Evolutionary conservation across 37 sponge, comb jelly and placozoan species (phyloP), one percentile per base, ranked within the genome.

Genomic region (Theonella swinhoei): DNA sequence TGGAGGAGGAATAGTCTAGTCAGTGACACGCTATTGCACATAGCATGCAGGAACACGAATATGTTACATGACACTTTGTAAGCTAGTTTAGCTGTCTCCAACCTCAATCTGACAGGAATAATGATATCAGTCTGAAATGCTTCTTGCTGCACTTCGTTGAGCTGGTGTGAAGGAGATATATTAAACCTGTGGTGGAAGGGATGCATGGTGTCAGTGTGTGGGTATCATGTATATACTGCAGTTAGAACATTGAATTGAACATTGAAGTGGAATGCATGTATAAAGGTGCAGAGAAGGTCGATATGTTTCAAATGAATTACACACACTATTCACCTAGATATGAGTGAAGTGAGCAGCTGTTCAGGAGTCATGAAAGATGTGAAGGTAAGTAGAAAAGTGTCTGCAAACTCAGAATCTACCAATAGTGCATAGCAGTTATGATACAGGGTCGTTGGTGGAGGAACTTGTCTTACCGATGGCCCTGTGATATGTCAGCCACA

Each of bases 31-130:
- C 11, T 17, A 47, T 47, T 47, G 54, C 54, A 17, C 11, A 14
- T 47, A 17, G 54, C n/a, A 47, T 14, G 11, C 54, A 14, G 14
- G 7, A 47, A 47, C 54, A 17, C 54, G 54, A 14, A 17, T 7
- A 47, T 47, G 54, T 17, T 47, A 38, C 68, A 47, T 47, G 54
- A 66, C 67, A 8, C 20, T 29, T 66, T 7, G 75, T 72, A 30
- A 28, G 42, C 70, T 39, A 0, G 30, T 80, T n/a, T 65, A n/a
- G 24, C 17, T 11, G 30, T 67, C 33, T 71, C 14, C 14, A 47
- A 94, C 94, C 94, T 89, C 29, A 94, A 74, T 63, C 82, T 65
- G 24, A 90, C 34, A 9, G 94, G 94, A 30, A 94, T 87, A 26
- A 74, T 61, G 65, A 90, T 63, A 32, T 90, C 88, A 24, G 42